These are phyloP conservation scores for Sinopyrophorus schimmeli DNA, from an alignment of 2,888 invertebrate genomes.

Conservation along the genomic window DNA sequence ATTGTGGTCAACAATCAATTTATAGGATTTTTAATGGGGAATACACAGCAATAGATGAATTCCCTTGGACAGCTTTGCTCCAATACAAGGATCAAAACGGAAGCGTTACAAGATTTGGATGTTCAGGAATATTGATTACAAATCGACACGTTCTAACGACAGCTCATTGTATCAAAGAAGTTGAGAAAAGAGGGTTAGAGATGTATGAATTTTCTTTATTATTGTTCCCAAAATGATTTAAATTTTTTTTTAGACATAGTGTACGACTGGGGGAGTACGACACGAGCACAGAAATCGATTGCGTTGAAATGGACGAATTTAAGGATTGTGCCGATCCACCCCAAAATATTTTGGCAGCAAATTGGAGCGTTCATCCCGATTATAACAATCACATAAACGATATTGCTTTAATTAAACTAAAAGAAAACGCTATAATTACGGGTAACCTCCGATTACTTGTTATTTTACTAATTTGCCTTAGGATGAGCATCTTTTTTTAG, in stretches of 20 bases:
- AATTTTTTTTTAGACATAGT: slow-evolving; percentile 57
- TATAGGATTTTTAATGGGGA: slow-evolving; percentile 50
- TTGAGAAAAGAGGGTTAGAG: slow-evolving; percentile 3
- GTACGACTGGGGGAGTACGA: slow-evolving; percentile 60
- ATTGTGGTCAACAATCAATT: slow-evolving; percentile 44
- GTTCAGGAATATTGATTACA: slow-evolving; percentile 60
- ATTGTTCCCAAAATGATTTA: slow-evolving; percentile 11
- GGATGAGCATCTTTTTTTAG: slow-evolving; percentile 39
- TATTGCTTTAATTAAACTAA: slow-evolving; percentile 53
- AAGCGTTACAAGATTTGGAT: slow-evolving; percentile 43
- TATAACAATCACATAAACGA: slow-evolving; percentile 51
- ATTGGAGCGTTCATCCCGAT: slow-evolving; percentile 48
- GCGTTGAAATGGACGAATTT: slow-evolving; percentile 47
- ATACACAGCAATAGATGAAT: slow-evolving; percentile 53
- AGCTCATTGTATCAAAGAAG: slow-evolving; percentile 57
- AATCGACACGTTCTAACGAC: slow-evolving; percentile 60
- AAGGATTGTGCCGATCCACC: slow-evolving; percentile 51
- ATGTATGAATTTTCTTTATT: slow-evolving; percentile 12
- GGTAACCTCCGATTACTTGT: slow-evolving; percentile 47
- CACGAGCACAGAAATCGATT: slow-evolving; percentile 49
- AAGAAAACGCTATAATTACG: slow-evolving; percentile 46
- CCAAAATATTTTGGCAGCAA: slow-evolving; percentile 49
- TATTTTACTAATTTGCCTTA: slow-evolving; percentile 1
- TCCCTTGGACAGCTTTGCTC: slow-evolving; percentile 57
- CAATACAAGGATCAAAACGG: slow-evolving; percentile 46